Conservation (phyloP, 2,888 invertebrate genomes). For the Monopis laevigella region DNA sequence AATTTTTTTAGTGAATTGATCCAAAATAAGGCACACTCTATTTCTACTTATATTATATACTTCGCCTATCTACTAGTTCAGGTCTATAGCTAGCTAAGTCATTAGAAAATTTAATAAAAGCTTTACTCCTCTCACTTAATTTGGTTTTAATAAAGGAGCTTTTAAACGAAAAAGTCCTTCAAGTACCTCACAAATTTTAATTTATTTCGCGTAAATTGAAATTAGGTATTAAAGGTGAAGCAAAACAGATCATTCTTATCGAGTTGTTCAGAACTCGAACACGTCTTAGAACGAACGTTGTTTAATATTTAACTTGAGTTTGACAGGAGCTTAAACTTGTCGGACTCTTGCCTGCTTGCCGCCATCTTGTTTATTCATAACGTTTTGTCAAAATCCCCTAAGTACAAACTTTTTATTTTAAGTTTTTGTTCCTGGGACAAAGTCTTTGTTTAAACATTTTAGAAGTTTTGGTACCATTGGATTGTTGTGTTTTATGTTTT, state of each 20-base stretch:
- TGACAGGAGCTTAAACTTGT: slow-evolving; percentile 15
- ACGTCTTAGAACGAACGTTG: slow-evolving; percentile 19
- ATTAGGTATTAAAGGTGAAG: not conserved
- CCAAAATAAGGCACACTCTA: no score
- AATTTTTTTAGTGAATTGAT: no score
- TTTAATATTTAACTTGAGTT: slow-evolving; percentile 38
- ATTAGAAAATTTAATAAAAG: no score
- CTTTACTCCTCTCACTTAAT: no score
- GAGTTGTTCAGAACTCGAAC: slow-evolving; percentile 7
- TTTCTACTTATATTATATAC: no score
- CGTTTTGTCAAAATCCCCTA: slow-evolving; percentile 31
- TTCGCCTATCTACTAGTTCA: no score
- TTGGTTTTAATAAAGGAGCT: no score
- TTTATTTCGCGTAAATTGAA: not conserved
- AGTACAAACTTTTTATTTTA: slow-evolving; percentile 33
- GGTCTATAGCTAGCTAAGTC: no score
- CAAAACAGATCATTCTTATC: slow-evolving; percentile 6
- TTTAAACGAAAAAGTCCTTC: no score
- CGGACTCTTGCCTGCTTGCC: slow-evolving; percentile 15
- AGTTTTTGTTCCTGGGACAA: not conserved
- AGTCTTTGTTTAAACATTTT: not conserved
- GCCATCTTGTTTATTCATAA: slow-evolving; percentile 37
- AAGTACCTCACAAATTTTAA: no score
- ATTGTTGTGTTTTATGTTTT: no score
- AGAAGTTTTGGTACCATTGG: not conserved